Conservation (phyloP, 2,888 invertebrate genomes). For the Carabus problematicus region DNA sequence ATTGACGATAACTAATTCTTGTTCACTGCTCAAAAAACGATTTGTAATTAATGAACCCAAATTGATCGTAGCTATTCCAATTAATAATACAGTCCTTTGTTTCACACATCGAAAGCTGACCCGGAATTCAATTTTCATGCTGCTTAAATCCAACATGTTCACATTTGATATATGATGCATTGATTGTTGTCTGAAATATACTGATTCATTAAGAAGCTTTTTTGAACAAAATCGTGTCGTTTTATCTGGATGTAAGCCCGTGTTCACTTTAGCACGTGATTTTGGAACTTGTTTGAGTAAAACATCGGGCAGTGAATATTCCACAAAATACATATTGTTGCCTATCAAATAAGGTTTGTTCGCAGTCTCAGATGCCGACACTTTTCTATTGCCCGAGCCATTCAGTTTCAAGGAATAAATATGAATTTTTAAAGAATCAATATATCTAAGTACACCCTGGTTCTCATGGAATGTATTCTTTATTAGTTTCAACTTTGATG, state of each 20-base stretch:
- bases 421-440: constrained; percentile 59
- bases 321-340: constrained; percentile 59
- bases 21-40: constrained; percentile 55
- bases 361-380: constrained; percentile 49
- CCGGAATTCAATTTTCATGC: constrained; percentile 57
- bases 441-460: constrained; percentile 50
- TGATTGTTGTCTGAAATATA: constrained; percentile 60
- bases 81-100: constrained; percentile 57
- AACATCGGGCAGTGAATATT: constrained; percentile 58
- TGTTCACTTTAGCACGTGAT: constrained; percentile 54
- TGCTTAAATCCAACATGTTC: constrained; percentile 51
- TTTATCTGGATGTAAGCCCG: constrained; percentile 54
- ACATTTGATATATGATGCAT: constrained; percentile 58
- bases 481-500: neutral
- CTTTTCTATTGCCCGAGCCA: constrained; percentile 59
- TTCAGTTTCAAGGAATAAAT: constrained; percentile 59
- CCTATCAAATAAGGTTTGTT: constrained; percentile 46
- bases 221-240: constrained; percentile 57
- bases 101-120: constrained; percentile 59
- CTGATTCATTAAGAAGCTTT: constrained; percentile 56
- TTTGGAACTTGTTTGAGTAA: constrained; percentile 48
- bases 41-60: constrained; percentile 54
- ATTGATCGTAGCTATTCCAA: constrained; percentile 59
- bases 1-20: constrained; percentile 57
- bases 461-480: constrained; percentile 20